Percentiles rank a stretch among this genome's conserved stretches.
phyloP scores from a whole-genome alignment of 2,797 vertebrate genomes.

The Rhinichthys osculus region DNA sequence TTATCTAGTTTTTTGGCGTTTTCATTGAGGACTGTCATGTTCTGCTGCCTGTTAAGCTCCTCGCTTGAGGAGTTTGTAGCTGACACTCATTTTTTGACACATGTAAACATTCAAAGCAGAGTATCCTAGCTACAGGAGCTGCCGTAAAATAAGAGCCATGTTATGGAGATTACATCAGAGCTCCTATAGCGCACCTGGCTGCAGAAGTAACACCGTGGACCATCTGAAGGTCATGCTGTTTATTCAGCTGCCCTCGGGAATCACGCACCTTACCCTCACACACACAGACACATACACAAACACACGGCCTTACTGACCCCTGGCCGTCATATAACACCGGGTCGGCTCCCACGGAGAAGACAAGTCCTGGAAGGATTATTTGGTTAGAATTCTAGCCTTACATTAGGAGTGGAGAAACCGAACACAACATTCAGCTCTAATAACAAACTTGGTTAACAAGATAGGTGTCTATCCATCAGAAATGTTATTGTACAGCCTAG shows the following conservation, averaged over 20 bases:
- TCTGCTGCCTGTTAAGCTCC: slow-evolving; percentile 5
- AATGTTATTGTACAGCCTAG: slow-evolving; percentile 27
- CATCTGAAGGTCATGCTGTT: slow-evolving; percentile 69
- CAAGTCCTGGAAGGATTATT: slow-evolving; percentile 52
- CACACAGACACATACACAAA: slow-evolving; percentile 63
- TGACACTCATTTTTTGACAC: slow-evolving; percentile 25
- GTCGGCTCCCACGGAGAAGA: slow-evolving; percentile 42
- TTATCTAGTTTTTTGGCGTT: slow-evolving; percentile 13
- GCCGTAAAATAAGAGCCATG: not conserved
- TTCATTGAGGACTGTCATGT: slow-evolving; percentile 3
- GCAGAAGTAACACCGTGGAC: slow-evolving; percentile 60
- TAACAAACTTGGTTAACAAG: slow-evolving; percentile 43
- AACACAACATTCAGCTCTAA: slow-evolving; percentile 51
- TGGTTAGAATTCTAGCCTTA: slow-evolving; percentile 46
- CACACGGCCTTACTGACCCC: slow-evolving; percentile 45
- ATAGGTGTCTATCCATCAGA: slow-evolving; percentile 44
- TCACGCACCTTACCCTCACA: slow-evolving; percentile 70
- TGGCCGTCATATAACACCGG: slow-evolving; percentile 64
- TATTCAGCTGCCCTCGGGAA: slow-evolving; percentile 78
- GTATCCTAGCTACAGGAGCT: slow-evolving; percentile 15
- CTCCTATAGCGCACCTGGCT: slow-evolving; percentile 64
- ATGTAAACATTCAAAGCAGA: not conserved
- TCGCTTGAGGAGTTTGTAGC: slow-evolving; percentile 7
- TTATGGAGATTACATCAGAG: slow-evolving; percentile 28
- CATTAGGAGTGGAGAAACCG: slow-evolving; percentile 26